A percentile compares a stretch with the other conserved stretches of the same genome.
Conservation (phyloP, 1,140 invertebrate genomes). For the Lerema accius region DNA sequence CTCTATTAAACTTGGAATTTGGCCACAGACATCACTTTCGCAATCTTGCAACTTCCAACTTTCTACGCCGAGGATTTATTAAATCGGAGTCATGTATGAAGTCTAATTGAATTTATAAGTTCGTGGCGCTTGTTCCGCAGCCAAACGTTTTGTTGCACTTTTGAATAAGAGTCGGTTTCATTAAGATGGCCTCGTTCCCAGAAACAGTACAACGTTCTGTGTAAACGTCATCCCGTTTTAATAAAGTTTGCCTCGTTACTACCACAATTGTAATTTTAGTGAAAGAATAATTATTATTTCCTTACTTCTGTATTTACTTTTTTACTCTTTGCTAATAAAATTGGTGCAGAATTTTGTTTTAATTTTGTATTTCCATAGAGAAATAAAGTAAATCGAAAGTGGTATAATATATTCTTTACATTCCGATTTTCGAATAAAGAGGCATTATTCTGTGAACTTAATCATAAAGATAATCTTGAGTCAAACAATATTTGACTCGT, state of each 20-base stretch:
- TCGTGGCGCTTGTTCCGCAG: slow-evolving; percentile 13
- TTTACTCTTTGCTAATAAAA: too few species aligned
- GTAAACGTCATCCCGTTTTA: slow-evolving; percentile 3
- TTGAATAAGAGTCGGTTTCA: slow-evolving; percentile 17
- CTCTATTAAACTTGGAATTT: slow-evolving; percentile 33
- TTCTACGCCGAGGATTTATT: slow-evolving; percentile 10
- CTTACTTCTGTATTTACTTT: too few species aligned
- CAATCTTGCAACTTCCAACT: slow-evolving; percentile 12
- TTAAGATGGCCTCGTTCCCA: slow-evolving; percentile 19
- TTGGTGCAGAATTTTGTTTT: too few species aligned
- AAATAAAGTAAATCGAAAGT: too few species aligned
- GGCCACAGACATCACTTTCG: slow-evolving; percentile 18
- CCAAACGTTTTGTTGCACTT: slow-evolving; percentile 30
- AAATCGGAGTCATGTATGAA: slow-evolving; percentile 28
- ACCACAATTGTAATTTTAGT: too few species aligned
- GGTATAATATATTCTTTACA: too few species aligned
- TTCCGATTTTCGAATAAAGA: too few species aligned
- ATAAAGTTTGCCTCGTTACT: background rate
- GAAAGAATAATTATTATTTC: too few species aligned
- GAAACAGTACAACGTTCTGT: slow-evolving; percentile 11
- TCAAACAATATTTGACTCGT: too few species aligned
- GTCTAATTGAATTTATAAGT: slow-evolving; percentile 32
- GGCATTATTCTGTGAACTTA: too few species aligned
- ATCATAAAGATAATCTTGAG: too few species aligned
- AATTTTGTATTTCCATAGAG: too few species aligned